Percentiles rank a stretch among this genome's conserved stretches.
phyloP scores from a whole-genome alignment of 2,797 vertebrate species.

The Tolypeutes matacus region DNA sequence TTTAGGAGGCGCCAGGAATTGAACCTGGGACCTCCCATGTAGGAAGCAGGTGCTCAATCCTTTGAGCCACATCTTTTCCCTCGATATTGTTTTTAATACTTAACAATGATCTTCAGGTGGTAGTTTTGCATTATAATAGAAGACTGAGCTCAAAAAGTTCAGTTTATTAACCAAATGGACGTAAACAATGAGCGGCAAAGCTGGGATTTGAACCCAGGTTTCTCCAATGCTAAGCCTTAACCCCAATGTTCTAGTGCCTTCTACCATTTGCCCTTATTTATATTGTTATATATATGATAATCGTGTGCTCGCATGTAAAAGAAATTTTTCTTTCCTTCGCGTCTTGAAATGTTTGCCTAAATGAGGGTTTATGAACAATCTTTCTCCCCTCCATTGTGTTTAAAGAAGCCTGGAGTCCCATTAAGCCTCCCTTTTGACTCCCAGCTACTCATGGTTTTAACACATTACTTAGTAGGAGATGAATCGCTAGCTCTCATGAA shows the following conservation, averaged over 20 bases:
- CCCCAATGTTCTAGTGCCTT: accelerated
- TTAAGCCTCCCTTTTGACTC: neutral
- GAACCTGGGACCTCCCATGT: too few relatives aligned
- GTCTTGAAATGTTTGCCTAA: neutral
- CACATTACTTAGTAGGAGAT: neutral
- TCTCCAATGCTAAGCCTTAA: neutral
- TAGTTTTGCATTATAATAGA: too few relatives aligned
- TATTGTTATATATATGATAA: neutral
- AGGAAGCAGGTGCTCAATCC: too few relatives aligned
- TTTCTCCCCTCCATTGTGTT: neutral
- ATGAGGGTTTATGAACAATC: neutral
- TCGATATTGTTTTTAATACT: neutral
- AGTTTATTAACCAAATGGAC: neutral
- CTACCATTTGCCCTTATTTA: too few relatives aligned
- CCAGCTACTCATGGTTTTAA: neutral
- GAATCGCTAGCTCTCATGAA: neutral
- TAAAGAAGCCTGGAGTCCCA: neutral
- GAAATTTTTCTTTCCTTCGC: neutral
- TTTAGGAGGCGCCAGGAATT: too few relatives aligned
- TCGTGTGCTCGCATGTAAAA: neutral
- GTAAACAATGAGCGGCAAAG: neutral
- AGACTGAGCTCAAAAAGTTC: neutral
- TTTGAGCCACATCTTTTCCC: too few relatives aligned
- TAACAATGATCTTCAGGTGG: neutral
- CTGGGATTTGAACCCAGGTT: neutral